Conservation (phyloP, 37 sponge, comb jelly and placozoan genomes). For the Halisarca cf. caerulea region DNA sequence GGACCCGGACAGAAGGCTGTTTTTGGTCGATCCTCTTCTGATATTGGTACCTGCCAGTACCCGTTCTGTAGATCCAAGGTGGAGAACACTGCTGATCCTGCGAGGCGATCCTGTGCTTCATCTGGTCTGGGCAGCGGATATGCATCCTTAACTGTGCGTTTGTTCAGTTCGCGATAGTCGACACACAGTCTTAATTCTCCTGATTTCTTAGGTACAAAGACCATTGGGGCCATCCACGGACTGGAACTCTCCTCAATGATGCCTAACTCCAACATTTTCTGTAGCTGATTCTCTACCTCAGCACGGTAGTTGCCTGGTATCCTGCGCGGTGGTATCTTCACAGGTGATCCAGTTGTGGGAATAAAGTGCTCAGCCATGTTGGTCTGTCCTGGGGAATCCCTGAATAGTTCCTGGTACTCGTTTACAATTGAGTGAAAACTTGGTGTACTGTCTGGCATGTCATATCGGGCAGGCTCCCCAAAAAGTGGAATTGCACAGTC, state of each 20-base stretch:
- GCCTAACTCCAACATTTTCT: constrained; percentile 40
- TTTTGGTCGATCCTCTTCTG: neutral
- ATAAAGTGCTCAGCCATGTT: constrained; percentile 47
- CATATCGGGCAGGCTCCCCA: neutral
- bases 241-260: constrained; percentile 22
- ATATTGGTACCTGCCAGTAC: constrained; percentile 47
- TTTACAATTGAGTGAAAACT: neutral
- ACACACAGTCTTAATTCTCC: constrained; percentile 45
- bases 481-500: neutral
- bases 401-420: neutral
- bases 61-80: constrained; percentile 35
- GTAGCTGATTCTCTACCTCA: constrained; percentile 49
- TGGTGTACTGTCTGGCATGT: neutral
- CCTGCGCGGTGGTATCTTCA: constrained; percentile 53
- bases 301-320: constrained; percentile 50
- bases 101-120: constrained; percentile 34
- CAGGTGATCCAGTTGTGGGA: constrained; percentile 36
- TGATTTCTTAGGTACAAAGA: constrained; percentile 42
- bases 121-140: constrained; percentile 45
- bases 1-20: constrained; percentile 47
- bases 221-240: constrained; percentile 53
- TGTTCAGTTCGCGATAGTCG: constrained; percentile 61
- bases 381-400: neutral
- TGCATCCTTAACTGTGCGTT: constrained; percentile 12
- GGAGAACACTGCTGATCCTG: constrained; percentile 21